phyloP scores from a whole-genome alignment of 37 sponge, comb jelly and placozoan genomes.

The Beroe forskalii region DNA sequence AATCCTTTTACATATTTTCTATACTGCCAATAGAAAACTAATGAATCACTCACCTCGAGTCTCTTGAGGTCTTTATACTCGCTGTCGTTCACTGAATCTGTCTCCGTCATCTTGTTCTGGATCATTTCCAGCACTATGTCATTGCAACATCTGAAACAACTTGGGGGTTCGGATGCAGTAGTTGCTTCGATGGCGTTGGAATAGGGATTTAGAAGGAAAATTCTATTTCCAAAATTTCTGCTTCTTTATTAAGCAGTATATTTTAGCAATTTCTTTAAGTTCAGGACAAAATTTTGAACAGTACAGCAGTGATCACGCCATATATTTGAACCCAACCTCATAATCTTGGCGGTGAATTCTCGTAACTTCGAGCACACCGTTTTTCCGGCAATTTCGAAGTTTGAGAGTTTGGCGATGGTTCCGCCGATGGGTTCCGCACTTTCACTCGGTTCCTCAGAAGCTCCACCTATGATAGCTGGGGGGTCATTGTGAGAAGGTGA shows the following conservation, averaged over 20 bases:
- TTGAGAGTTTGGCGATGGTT: conserved; percentile 22
- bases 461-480: background rate
- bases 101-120: background rate
- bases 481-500: too few relatives aligned
- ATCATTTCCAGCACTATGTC: conserved; percentile 49
- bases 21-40: too few relatives aligned
- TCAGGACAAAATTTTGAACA: too few relatives aligned
- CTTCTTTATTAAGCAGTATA: too few relatives aligned
- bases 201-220: background rate
- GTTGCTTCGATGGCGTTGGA: background rate
- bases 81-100: background rate
- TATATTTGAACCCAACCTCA: too few relatives aligned
- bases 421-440: conserved; percentile 29
- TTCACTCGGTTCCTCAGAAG: background rate
- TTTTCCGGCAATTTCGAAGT: conserved; percentile 43
- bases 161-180: background rate
- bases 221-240: too few relatives aligned
- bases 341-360: conserved; percentile 49
- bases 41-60: conserved; percentile 44
- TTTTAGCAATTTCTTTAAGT: too few relatives aligned
- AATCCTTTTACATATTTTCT: too few relatives aligned
- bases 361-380: conserved; percentile 37
- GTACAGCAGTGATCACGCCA: too few relatives aligned
- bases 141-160: conserved; percentile 47
- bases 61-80: conserved; percentile 45